Conservation (phyloP, 2,113 vertebrate species). For the Porphyrio hochstetteri region DNA sequence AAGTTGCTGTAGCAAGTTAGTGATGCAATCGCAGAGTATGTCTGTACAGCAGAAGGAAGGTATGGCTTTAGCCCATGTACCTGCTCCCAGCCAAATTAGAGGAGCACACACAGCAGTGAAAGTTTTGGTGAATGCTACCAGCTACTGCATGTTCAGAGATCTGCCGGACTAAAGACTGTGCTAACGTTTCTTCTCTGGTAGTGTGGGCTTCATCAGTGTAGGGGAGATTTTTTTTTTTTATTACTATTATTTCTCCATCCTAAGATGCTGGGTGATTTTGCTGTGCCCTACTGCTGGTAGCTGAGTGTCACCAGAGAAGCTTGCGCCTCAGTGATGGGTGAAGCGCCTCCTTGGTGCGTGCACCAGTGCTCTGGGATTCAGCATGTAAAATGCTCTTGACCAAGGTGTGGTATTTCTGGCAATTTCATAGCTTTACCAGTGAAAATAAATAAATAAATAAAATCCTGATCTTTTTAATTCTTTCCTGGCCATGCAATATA, state of each 20-base stretch:
- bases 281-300: not conserved
- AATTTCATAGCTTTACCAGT: not conserved
- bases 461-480: not conserved
- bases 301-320: not conserved
- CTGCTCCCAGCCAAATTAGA: not conserved
- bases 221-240: not conserved
- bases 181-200: not conserved
- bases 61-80: not conserved
- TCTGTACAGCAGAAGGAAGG: not conserved
- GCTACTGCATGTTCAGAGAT: not conserved
- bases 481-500: not conserved
- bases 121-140: not conserved
- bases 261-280: not conserved
- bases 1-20: not conserved
- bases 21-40: not conserved
- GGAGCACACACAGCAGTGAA: fast-evolving
- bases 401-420: not conserved
- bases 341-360: not conserved
- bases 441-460: too few relatives aligned
- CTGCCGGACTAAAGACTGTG: not conserved
- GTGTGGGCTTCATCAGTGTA: not conserved
- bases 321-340: not conserved
- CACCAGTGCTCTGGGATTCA: not conserved
- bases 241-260: not conserved
- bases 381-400: not conserved